Percentiles rank a stretch among this genome's conserved stretches.
Conservation (phyloP, 2,113 vertebrate species). For the Heterochromis multidens region DNA sequence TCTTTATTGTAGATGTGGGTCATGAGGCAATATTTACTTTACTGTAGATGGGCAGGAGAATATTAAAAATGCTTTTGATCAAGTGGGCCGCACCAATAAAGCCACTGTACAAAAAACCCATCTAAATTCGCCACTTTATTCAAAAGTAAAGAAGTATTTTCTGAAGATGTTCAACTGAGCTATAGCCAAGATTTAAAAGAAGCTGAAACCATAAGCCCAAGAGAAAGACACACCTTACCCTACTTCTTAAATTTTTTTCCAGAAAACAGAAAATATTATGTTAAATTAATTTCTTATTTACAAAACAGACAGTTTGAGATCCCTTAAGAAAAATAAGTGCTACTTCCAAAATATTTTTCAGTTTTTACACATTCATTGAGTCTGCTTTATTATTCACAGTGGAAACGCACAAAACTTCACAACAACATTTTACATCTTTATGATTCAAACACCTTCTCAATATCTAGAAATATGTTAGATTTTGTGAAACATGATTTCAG, state of each 20-base stretch:
- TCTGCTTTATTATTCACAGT: background rate
- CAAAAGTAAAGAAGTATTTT: background rate
- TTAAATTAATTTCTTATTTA: background rate
- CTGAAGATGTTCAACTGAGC: background rate
- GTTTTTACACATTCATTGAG: background rate
- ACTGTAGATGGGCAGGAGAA: background rate
- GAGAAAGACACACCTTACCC: rapidly evolving
- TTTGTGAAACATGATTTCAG: background rate
- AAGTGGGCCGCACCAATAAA: background rate
- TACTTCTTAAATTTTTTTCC: background rate
- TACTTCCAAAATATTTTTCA: background rate
- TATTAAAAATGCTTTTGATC: rapidly evolving
- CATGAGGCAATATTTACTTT: background rate
- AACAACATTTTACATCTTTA: rapidly evolving
- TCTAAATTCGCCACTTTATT: background rate
- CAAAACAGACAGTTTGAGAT: background rate
- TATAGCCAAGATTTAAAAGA: background rate
- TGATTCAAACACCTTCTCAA: background rate
- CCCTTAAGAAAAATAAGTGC: background rate
- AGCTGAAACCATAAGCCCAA: background rate
- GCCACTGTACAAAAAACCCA: background rate
- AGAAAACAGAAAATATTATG: background rate
- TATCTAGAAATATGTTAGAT: background rate
- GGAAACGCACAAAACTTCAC: background rate
- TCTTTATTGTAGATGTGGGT: background rate